Percentiles rank a stretch among this genome's conserved stretches.
Conservation (phyloP, 1,140 invertebrate genomes). For the Proales similis region DNA sequence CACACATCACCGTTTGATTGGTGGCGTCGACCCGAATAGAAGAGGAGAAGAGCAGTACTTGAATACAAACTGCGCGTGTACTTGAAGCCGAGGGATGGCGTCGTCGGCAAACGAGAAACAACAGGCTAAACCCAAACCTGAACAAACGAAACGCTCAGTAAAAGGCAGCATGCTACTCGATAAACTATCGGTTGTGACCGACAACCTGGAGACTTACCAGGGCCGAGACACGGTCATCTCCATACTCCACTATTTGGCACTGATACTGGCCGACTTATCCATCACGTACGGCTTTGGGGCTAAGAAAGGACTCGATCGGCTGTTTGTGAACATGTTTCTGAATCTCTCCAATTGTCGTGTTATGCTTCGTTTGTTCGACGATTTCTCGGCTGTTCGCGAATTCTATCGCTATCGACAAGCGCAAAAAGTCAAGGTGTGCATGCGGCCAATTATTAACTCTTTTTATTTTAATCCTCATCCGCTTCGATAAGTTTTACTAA, state of each 20-base stretch:
- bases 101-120: neutral
- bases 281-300: conserved; percentile 1
- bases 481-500: too few relatives aligned
- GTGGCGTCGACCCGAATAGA: too few relatives aligned
- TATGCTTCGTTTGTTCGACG: conserved; percentile 31
- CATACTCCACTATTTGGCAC: conserved; percentile 21
- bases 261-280: conserved; percentile 29
- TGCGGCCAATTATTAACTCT: neutral
- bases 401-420: conserved; percentile 20
- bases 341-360: conserved; percentile 36
- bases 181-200: conserved; percentile 28
- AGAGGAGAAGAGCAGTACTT: neutral
- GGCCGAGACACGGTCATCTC: conserved; percentile 34
- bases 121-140: neutral
- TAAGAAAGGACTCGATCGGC: conserved; percentile 11
- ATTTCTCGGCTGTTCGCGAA: conserved; percentile 27
- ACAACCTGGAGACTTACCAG: conserved; percentile 35
- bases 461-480: too few relatives aligned
- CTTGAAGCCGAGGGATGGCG: conserved; percentile 6
- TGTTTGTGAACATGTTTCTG: conserved; percentile 32
- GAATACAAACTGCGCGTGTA: neutral
- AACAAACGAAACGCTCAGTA: neutral
- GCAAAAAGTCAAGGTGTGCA: conserved; percentile 23
- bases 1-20: too few relatives aligned
- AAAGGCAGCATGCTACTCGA: neutral